A percentile compares a stretch with the other conserved stretches of the same genome.
These are phyloP conservation scores for Trogon melanurus DNA, from an alignment of 2,113 vertebrate species.

Conservation along the genomic window DNA sequence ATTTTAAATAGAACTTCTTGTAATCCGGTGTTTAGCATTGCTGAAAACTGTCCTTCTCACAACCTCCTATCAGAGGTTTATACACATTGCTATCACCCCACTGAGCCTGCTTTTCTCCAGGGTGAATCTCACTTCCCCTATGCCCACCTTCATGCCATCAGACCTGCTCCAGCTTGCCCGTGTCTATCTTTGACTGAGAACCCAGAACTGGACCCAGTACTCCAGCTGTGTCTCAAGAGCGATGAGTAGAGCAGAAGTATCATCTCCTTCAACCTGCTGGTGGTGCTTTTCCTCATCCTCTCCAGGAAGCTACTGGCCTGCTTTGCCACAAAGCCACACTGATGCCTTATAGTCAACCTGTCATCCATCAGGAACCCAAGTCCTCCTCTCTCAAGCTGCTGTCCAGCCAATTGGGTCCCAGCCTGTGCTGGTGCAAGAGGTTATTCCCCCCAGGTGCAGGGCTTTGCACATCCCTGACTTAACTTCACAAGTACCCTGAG, in stretches of 20 bases:
- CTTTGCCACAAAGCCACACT: neutral
- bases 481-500: neutral
- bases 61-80: neutral
- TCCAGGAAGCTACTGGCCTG: neutral
- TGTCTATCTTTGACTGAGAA: neutral
- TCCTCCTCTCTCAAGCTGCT: neutral
- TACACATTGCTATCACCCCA: neutral
- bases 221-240: neutral
- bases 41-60: neutral
- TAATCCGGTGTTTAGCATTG: neutral
- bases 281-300: neutral
- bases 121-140: neutral
- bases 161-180: neutral
- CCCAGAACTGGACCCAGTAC: neutral
- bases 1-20: neutral
- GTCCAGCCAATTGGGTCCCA: neutral
- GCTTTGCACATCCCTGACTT: neutral
- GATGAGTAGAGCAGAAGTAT: neutral
- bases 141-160: neutral
- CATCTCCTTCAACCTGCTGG: neutral
- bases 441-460: neutral
- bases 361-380: neutral
- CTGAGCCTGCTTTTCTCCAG: neutral
- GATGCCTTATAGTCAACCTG: neutral
- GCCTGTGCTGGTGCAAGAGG: rapidly evolving